Evolutionary conservation across 2,888 invertebrate species (phyloP).

Genomic region (Suillia variegata): DNA sequence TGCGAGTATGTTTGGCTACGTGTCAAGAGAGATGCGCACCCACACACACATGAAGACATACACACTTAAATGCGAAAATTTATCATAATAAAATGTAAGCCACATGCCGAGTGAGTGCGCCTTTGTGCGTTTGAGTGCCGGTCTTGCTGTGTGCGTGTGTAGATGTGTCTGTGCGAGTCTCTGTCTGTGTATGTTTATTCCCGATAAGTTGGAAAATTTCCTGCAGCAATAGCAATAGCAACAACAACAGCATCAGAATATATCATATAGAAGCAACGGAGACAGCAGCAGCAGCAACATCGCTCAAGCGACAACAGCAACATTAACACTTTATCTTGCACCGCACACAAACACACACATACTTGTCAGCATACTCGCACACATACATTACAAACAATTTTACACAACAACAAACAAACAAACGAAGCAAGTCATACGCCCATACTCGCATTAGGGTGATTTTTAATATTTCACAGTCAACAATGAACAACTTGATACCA

Average conservation of each 20-base stretch:
- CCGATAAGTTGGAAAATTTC: constrained; percentile 4
- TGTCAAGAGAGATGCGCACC: background rate
- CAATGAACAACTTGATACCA: too few relatives aligned
- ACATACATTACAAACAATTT: too few relatives aligned
- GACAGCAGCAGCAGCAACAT: background rate
- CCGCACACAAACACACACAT: background rate
- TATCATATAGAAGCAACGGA: too few relatives aligned
- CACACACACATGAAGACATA: too few relatives aligned
- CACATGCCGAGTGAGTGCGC: background rate
- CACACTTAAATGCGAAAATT: constrained; percentile 17
- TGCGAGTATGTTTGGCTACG: background rate
- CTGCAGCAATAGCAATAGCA: background rate
- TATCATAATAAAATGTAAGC: constrained; percentile 13
- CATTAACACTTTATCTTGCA: background rate
- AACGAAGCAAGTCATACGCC: too few relatives aligned
- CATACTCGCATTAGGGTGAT: too few relatives aligned
- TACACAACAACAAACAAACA: too few relatives aligned
- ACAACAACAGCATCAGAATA: background rate
- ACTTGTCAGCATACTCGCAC: background rate
- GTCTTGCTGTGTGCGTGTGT: background rate
- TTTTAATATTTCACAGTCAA: too few relatives aligned
- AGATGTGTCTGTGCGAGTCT: background rate
- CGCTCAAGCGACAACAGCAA: background rate
- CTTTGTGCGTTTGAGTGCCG: background rate
- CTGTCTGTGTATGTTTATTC: background rate